Conservation (phyloP, 2,888 invertebrate species). For the Beris morrisii region DNA sequence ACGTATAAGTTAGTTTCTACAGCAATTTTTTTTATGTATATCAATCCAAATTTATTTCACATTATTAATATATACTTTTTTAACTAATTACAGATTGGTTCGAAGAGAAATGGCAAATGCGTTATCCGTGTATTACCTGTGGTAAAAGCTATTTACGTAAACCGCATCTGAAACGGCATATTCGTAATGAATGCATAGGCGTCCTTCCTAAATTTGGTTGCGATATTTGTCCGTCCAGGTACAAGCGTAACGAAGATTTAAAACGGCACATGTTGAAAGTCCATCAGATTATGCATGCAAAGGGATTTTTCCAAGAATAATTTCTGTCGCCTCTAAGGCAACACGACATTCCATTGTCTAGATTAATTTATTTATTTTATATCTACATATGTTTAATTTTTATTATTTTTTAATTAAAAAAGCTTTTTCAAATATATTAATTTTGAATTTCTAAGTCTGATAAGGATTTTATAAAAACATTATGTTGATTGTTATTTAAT, state of each 20-base stretch:
- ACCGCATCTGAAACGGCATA: conserved; percentile 47
- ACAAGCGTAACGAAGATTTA: conserved; percentile 47
- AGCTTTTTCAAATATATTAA: too few relatives aligned
- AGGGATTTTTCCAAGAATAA: conserved; percentile 23
- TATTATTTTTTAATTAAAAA: too few relatives aligned
- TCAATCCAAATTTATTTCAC: too few relatives aligned
- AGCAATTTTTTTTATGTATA: too few relatives aligned
- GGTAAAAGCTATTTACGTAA: conserved; percentile 48
- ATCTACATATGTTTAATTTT: too few relatives aligned
- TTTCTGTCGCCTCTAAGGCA: background rate
- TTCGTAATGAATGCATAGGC: conserved; percentile 47
- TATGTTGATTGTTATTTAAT: too few relatives aligned
- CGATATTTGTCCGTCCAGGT: conserved; percentile 44
- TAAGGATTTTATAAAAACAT: too few relatives aligned
- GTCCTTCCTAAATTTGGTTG: conserved; percentile 46
- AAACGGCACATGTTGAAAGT: conserved; percentile 45
- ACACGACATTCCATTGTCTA: too few relatives aligned
- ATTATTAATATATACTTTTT: conserved; percentile 2
- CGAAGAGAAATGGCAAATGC: conserved; percentile 42
- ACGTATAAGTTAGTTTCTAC: too few relatives aligned
- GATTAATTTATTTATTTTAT: too few relatives aligned
- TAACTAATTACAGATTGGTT: conserved; percentile 37
- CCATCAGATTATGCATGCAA: conserved; percentile 38
- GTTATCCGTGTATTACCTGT: conserved; percentile 46
- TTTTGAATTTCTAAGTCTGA: too few relatives aligned